Evolutionary conservation across 1,140 invertebrate genomes (phyloP).

Genomic region (Frieseomelitta varia): DNA sequence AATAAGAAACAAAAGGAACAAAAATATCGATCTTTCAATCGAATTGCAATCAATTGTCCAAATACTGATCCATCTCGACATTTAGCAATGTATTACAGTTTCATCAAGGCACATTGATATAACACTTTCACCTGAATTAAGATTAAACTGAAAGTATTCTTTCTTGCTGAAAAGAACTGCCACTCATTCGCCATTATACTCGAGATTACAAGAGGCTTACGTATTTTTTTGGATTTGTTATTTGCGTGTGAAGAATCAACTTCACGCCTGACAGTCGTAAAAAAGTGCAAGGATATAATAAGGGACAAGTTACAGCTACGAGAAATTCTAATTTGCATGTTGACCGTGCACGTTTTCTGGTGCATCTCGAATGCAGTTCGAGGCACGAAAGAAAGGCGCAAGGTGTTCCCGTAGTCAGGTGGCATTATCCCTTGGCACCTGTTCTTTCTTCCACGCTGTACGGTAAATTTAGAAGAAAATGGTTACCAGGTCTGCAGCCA

Average conservation of each 20-base stretch:
- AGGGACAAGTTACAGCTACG: no score
- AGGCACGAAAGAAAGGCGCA: constrained; percentile 64
- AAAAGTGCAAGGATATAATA: neutral
- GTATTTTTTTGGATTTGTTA: neutral
- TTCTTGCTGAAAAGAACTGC: neutral
- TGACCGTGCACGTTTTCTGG: neutral
- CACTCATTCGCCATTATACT: neutral
- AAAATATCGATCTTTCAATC: no score
- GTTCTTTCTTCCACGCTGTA: constrained; percentile 58
- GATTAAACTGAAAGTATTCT: neutral
- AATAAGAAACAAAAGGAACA: no score
- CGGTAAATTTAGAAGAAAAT: constrained; percentile 21
- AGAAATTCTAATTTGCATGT: constrained; percentile 17
- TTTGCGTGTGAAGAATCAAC: neutral
- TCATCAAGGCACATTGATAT: neutral
- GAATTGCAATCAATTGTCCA: no score
- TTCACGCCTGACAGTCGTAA: neutral
- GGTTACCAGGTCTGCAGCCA: neutral
- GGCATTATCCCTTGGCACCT: constrained; percentile 71
- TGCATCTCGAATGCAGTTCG: constrained; percentile 23
- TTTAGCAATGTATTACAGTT: neutral
- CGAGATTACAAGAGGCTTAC: neutral
- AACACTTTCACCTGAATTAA: neutral
- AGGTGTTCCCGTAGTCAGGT: constrained; percentile 73
- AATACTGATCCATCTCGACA: no score